Percentiles rank a stretch among this genome's conserved stretches.
These are phyloP conservation scores for Mugil cephalus DNA, from an alignment of 2,113 vertebrate genomes.

Conservation along the genomic window DNA sequence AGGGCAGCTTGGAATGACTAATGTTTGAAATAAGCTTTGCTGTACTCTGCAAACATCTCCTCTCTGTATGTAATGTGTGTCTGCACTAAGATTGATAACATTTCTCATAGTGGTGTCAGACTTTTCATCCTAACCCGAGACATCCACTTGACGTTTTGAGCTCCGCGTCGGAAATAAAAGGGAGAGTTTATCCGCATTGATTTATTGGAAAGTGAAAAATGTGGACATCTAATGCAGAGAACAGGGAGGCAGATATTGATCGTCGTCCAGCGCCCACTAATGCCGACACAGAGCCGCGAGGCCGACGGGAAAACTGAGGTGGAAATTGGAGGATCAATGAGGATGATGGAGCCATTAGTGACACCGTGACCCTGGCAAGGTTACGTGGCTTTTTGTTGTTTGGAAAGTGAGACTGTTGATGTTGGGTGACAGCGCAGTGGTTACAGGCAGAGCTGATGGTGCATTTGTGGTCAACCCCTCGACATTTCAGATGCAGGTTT, in stretches of 20 bases:
- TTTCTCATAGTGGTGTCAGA: background rate
- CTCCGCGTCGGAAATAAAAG: slow-evolving; percentile 10
- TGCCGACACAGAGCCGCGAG: slow-evolving; percentile 28
- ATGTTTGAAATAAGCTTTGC: slow-evolving; percentile 1
- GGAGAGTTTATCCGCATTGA: slow-evolving; percentile 35
- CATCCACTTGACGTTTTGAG: background rate
- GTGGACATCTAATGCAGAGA: slow-evolving; percentile 35
- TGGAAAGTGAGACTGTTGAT: slow-evolving; percentile 34
- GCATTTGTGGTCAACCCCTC: slow-evolving; percentile 21
- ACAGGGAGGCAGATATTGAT: slow-evolving; percentile 55
- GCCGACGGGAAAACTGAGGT: slow-evolving; percentile 34
- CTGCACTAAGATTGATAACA: slow-evolving; percentile 1
- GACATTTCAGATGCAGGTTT: slow-evolving; percentile 30
- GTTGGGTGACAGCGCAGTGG: slow-evolving; percentile 14
- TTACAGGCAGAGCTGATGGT: background rate
- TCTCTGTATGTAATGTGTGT: background rate
- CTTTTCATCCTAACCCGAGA: background rate
- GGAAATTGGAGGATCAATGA: slow-evolving; percentile 62
- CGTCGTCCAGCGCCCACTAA: slow-evolving; percentile 10
- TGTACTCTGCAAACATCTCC: background rate
- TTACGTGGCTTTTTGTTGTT: slow-evolving; percentile 33
- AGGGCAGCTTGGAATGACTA: slow-evolving; percentile 7
- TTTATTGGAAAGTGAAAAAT: slow-evolving; percentile 47
- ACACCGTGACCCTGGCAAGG: slow-evolving; percentile 30
- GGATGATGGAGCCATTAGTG: slow-evolving; percentile 65